Base-by-base conservation (phyloP, 2,888 invertebrate genomes). In the Chloromyia formosa region DNA sequence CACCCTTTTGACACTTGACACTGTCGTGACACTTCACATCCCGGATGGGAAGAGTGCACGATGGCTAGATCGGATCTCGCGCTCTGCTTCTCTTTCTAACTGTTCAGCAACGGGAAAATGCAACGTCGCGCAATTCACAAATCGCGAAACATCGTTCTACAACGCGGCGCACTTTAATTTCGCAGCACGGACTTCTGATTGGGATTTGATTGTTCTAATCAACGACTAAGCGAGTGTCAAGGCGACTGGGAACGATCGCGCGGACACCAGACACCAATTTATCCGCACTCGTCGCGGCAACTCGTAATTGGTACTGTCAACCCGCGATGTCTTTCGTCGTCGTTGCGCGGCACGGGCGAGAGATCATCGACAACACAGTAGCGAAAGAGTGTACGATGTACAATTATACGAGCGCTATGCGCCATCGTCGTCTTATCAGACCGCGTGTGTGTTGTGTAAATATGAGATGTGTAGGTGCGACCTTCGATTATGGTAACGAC, bases 271-370 rank as follows among this genome's bases (percentile, higher is more conserved):
- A 53, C 68, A 69, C 54, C 49, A 66, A 60, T 58, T 73, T 73
- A 60, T 27, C 60, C 73, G 61, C 73, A 73, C 61, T 61, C 45
- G 60, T 60, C 60, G 60, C 73, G 73, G 60, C 73, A 42, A 73
- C 45, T 73, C 73, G 58, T 72, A 73, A 73, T 73, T 73, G 73
- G 49, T 61, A 73, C 73, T 73, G 73, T 61, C 73, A 61, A 23
- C 49, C 23, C 27, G 60, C 27, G 40, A 58, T 71, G 22, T 14
- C 22, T 61, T 18, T 35, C 27, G 27, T 35, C 27, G 27, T 73
- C 49, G 49, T 49, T 27, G 9, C 23, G n/a, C 16, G 49, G 49
- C 16, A 12, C 14, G 14, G 12, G 49, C 49, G 49, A 49, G 49
- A 35, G 27, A 35, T 35, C 27, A 35, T 35, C 27, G 27, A 18